A percentile compares a stretch with the other conserved stretches of the same genome.
These are phyloP conservation scores for Phrynosoma platyrhinos DNA, from an alignment of 2,113 vertebrate genomes.

Conservation along the genomic window DNA sequence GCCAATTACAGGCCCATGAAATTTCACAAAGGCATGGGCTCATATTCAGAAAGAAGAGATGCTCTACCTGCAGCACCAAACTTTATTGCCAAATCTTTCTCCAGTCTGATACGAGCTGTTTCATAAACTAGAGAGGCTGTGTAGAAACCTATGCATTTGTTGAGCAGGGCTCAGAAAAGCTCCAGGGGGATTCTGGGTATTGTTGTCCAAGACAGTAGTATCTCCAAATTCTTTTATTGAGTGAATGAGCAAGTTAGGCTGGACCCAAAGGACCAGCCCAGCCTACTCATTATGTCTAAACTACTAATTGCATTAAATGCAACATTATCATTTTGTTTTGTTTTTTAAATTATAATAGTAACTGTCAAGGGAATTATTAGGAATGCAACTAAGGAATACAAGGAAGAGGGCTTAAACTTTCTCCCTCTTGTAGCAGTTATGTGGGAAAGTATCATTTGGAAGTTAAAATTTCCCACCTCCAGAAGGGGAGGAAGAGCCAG, in stretches of 20 bases:
- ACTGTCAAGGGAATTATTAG: too few species aligned
- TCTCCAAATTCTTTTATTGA: neutral
- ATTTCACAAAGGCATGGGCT: neutral
- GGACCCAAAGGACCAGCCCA: neutral
- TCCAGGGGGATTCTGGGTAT: neutral
- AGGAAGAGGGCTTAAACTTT: neutral
- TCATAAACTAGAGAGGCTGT: neutral
- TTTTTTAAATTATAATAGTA: neutral
- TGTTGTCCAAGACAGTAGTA: neutral
- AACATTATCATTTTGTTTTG: neutral
- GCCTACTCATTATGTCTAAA: neutral
- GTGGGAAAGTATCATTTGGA: neutral
- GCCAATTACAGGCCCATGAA: neutral
- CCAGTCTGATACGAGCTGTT: neutral
- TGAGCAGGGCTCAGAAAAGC: neutral
- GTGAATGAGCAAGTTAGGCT: neutral
- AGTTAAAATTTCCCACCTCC: neutral
- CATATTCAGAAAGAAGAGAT: neutral
- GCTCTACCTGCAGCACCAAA: neutral
- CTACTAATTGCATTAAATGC: neutral
- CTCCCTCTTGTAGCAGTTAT: neutral
- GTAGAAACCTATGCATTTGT: neutral
- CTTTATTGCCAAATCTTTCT: neutral
- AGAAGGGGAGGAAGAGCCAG: neutral
- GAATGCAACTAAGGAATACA: neutral